These are phyloP conservation scores for Drosophila robusta DNA, from an alignment of 2,888 invertebrate species.

Conservation along the genomic window DNA sequence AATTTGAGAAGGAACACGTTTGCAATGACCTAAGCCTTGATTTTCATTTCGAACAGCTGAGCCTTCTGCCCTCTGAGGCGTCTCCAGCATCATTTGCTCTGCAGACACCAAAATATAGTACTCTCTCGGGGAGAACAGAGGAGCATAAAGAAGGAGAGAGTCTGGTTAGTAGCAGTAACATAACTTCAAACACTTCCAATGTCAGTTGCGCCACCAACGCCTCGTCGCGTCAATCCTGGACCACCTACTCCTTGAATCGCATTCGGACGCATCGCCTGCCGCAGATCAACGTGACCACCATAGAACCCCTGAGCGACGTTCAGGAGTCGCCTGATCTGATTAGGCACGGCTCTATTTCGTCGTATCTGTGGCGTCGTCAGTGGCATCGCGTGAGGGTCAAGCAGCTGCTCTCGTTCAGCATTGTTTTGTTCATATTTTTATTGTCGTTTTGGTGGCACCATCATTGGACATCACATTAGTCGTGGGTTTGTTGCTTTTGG, in stretches of 20 bases:
- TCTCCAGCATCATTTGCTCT: slow-evolving; percentile 81
- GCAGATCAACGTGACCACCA: slow-evolving; percentile 33
- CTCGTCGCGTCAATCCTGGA: slow-evolving; percentile 47
- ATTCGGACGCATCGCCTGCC: slow-evolving; percentile 46
- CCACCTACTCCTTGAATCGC: slow-evolving; percentile 25
- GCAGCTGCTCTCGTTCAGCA: slow-evolving; percentile 47
- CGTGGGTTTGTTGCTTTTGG: neutral
- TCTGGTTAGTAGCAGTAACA: neutral
- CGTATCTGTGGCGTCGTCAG: slow-evolving; percentile 30
- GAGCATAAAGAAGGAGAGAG: neutral
- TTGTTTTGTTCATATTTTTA: slow-evolving; percentile 35
- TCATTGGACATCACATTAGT: neutral
- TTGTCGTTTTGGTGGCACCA: neutral
- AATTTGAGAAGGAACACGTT: slow-evolving; percentile 35
- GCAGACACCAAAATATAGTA: slow-evolving; percentile 53
- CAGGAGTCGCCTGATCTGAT: slow-evolving; percentile 28
- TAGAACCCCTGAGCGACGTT: slow-evolving; percentile 6
- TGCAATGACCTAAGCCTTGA: slow-evolving; percentile 16
- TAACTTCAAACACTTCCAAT: slow-evolving; percentile 8
- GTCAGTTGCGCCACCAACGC: slow-evolving; percentile 29
- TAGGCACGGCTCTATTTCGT: neutral
- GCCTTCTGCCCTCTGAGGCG: slow-evolving; percentile 56
- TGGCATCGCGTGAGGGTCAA: slow-evolving; percentile 53
- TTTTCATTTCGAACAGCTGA: slow-evolving; percentile 71
- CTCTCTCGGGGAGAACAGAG: neutral